phyloP scores from a whole-genome alignment of 2,113 vertebrate species.

The Alouatta palliata region DNA sequence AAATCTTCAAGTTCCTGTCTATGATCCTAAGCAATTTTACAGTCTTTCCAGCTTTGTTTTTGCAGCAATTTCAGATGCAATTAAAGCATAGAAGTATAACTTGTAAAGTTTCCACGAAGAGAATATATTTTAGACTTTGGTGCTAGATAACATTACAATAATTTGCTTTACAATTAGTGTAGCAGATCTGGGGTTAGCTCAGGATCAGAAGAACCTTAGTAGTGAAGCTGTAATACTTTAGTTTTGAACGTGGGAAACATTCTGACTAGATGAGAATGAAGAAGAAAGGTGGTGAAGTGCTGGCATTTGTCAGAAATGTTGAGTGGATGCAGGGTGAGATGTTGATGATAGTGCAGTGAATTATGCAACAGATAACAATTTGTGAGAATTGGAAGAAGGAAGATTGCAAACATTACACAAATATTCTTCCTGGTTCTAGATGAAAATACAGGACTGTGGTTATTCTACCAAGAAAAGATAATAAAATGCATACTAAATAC shows the following conservation, averaged over 20 bases:
- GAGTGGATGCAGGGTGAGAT: not conserved
- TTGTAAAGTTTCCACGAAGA: constrained; percentile 47
- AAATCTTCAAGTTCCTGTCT: constrained; percentile 64
- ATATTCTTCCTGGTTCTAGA: not conserved
- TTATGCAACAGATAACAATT: not conserved
- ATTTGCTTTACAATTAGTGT: constrained; percentile 28
- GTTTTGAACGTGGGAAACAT: not conserved
- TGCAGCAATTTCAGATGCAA: constrained; percentile 53
- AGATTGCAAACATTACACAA: not conserved
- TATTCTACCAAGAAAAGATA: constrained; percentile 13
- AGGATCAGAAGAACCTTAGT: not conserved
- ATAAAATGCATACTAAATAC: not conserved
- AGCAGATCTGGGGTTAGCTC: not conserved
- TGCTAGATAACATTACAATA: not conserved
- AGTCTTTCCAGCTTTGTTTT: constrained; percentile 52
- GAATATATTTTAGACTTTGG: constrained; percentile 27
- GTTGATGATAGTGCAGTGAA: not conserved
- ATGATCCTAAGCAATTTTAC: constrained; percentile 45
- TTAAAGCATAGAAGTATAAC: constrained; percentile 51
- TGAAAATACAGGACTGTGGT: not conserved
- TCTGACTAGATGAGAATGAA: not conserved
- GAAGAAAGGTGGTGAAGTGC: not conserved
- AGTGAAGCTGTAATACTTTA: not conserved
- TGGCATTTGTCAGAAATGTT: not conserved
- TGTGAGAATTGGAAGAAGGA: not conserved